A percentile compares a stretch with the other conserved stretches of the same genome.
Conservation (phyloP, 1,140 invertebrate species). For the Akabosia matsudoensis region DNA sequence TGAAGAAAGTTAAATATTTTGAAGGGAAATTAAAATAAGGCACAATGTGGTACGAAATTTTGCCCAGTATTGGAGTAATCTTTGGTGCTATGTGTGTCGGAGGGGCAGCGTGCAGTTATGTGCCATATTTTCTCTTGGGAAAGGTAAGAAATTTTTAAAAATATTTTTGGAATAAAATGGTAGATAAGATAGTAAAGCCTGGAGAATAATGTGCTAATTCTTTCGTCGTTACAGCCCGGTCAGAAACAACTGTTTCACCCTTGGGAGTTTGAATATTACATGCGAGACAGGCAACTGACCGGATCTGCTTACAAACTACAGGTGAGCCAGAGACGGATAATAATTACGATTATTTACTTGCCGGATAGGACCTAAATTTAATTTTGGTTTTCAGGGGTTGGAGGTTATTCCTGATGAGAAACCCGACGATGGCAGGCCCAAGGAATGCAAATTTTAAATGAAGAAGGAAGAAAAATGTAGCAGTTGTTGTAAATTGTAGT, state of each 20-base stretch:
- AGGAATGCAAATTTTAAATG: too few species aligned
- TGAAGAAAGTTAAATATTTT: not conserved
- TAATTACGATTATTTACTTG: conserved; percentile 5
- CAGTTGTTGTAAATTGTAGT: not conserved
- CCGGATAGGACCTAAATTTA: too few species aligned
- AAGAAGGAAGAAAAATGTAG: too few species aligned
- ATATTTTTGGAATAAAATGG: too few species aligned
- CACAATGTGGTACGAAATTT: conserved; percentile 45
- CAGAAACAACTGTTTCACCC: not conserved
- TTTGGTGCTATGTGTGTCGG: conserved; percentile 32
- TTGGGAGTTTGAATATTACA: not conserved
- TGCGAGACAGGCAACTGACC: conserved; percentile 26
- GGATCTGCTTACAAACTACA: conserved; percentile 20
- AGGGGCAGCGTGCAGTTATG: not conserved
- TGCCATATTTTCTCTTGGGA: conserved; percentile 16
- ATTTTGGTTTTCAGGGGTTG: conserved; percentile 41
- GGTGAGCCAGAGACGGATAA: conserved; percentile 15
- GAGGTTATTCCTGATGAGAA: conserved; percentile 37
- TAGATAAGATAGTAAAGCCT: too few species aligned
- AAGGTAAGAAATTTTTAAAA: conserved; percentile 27
- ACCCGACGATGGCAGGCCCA: too few species aligned
- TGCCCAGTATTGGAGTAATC: conserved; percentile 37
- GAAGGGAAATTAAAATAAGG: not conserved
- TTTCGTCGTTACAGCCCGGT: not conserved
- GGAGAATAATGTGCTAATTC: not conserved